Evolutionary conservation across 2,888 invertebrate genomes (phyloP).

Genomic region (Drosophila meridionalis): DNA sequence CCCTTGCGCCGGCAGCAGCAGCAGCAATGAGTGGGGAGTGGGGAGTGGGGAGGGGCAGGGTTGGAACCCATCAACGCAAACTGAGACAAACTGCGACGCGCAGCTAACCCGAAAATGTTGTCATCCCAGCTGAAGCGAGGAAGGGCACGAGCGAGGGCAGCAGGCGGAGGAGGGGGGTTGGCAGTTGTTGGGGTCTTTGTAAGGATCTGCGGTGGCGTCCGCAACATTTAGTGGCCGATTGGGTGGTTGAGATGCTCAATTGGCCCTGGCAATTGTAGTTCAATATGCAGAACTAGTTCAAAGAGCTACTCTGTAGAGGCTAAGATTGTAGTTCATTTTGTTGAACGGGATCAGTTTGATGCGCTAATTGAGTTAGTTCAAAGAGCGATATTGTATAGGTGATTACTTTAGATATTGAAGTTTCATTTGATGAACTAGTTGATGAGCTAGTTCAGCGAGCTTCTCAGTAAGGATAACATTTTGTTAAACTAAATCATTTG

Average conservation of each 20-base stretch:
- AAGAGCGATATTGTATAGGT: not conserved
- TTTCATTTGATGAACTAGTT: constrained; percentile 1
- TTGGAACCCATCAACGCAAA: constrained; percentile 16
- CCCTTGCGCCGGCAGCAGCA: not conserved
- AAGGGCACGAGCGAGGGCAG: not conserved
- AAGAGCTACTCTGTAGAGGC: not conserved
- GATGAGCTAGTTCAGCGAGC: no score
- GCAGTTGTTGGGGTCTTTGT: not conserved
- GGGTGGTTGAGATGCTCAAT: constrained; percentile 1
- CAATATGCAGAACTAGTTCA: not conserved
- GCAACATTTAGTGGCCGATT: not conserved
- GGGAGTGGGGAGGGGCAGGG: no score
- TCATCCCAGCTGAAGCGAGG: constrained; percentile 4
- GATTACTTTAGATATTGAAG: not conserved
- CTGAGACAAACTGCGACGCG: constrained; percentile 31
- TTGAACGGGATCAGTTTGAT: not conserved
- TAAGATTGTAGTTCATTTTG: no score
- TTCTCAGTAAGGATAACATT: no score
- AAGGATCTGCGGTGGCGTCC: constrained; percentile 3
- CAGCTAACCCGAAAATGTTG: constrained; percentile 28
- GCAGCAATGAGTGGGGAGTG: no score
- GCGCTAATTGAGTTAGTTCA: not conserved
- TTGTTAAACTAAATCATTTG: no score
- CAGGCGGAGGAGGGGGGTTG: not conserved
- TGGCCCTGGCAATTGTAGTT: not conserved